Evolutionary conservation across 2,113 vertebrate genomes (phyloP).

Genomic region (Lonchura striata): DNA sequence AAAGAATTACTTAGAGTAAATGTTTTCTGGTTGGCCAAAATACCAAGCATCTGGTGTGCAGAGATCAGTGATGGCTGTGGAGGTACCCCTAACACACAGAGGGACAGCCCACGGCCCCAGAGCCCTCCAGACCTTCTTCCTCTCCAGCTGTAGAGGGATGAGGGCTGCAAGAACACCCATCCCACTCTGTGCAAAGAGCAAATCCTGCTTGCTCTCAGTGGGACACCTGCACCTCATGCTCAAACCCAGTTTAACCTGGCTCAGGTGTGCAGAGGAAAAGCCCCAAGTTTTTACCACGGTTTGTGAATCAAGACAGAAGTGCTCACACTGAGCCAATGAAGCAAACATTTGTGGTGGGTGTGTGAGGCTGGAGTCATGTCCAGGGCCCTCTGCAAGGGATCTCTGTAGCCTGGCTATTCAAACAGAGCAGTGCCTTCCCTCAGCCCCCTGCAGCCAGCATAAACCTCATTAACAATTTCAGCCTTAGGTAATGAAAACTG

Average conservation of each 20-base stretch:
- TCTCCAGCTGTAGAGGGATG: neutral
- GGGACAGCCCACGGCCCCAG: neutral
- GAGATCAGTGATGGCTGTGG: neutral
- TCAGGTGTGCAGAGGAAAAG: neutral
- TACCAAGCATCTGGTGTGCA: neutral
- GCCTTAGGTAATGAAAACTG: conserved; percentile 55
- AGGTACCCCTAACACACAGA: neutral
- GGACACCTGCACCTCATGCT: neutral
- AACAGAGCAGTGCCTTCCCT: neutral
- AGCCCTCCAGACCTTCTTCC: neutral
- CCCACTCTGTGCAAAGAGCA: neutral
- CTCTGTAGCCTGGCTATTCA: neutral
- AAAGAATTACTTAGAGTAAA: neutral
- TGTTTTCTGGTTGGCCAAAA: neutral
- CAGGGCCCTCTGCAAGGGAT: neutral
- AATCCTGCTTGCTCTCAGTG: neutral
- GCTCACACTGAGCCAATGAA: neutral
- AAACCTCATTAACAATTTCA: conserved; percentile 45
- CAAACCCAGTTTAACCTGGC: neutral
- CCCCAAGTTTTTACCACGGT: neutral
- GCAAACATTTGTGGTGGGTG: neutral
- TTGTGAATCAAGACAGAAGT: neutral
- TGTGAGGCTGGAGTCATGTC: accelerated
- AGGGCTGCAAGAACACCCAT: neutral
- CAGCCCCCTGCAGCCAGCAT: neutral